Conservation (phyloP, 2,797 vertebrate species). For the Ptychadena robeensis region DNA sequence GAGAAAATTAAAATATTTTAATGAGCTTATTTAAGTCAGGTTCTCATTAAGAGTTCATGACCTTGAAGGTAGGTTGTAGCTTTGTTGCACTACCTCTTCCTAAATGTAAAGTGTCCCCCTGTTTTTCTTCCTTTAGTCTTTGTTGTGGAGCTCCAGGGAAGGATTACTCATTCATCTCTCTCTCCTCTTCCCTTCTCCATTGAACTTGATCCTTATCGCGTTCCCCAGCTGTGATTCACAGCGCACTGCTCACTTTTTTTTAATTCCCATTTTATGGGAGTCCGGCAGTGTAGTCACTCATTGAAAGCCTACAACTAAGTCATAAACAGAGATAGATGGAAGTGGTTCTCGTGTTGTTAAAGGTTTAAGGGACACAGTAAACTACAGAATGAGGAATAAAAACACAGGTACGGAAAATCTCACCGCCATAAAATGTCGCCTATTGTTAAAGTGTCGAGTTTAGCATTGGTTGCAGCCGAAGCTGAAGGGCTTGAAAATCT, state of each 20-base stretch:
- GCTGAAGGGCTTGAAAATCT: neutral
- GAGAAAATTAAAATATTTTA: no score
- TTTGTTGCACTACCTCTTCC: neutral
- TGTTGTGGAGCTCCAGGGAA: neutral
- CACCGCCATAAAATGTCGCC: conserved; percentile 34
- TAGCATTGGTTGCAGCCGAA: neutral
- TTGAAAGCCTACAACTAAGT: conserved; percentile 45
- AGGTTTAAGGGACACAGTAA: conserved; percentile 53
- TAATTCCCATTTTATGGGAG: conserved; percentile 49
- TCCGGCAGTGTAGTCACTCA: conserved; percentile 43
- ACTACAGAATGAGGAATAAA: conserved; percentile 46
- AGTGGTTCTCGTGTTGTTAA: conserved; percentile 51
- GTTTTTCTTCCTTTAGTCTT: neutral
- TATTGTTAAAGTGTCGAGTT: conserved; percentile 30
- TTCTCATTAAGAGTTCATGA: neutral
- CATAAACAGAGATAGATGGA: conserved; percentile 50
- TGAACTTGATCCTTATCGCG: conserved; percentile 29
- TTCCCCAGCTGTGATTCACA: conserved; percentile 34
- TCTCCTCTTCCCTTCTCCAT: conserved; percentile 8
- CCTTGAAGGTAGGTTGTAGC: neutral
- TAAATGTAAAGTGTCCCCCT: neutral
- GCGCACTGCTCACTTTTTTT: conserved; percentile 12
- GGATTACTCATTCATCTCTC: conserved; percentile 33
- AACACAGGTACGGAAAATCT: conserved; percentile 37
- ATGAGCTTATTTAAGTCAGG: neutral